Base-by-base conservation (phyloP, 1,140 invertebrate species). In the Drosophila pandora region DNA sequence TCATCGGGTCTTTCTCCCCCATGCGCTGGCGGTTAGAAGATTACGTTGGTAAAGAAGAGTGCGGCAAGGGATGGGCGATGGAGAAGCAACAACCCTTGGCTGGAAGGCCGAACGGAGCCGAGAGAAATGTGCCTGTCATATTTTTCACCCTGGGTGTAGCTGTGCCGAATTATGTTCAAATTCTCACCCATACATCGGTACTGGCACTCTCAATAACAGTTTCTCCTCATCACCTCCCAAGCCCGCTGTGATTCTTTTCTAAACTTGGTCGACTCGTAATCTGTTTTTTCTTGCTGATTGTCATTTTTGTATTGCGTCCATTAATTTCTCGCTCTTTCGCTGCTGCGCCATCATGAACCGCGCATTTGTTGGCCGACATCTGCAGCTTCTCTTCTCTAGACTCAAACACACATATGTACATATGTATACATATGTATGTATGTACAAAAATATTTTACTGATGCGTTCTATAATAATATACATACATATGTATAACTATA, bases 331-430 rank as follows among this genome's bases (percentile, higher is more conserved):
- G 68, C 56, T 62, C 49, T 70, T 62, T 73, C 57, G 47, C 68
- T 55, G 55, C 34, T 45, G 17, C 37, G 21, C 39, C 75, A 64
- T 45, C 64, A 45, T 59, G 25, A 54, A 43, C 21, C 57, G 45
- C 58, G 39, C 67, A 37, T 59, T 77, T 45, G 43, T 72, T 75
- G 57, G 55, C 49, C 76, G 65, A 50, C 45, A 65, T 81, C 67
- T 82, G 83, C 82, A 87, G 83, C 82, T 88, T 87, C 82, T 79
- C 82, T 88, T 87, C 83, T 79, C 78, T 81, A 64, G 62, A 6
- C 41, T 23, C n/a, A 21, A 10, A 41, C 13, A 13, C 3, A 28
- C 7, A 6, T 77, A 83, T 82, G 82, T 28, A 25, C 23, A 25
- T 25, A 28, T 28, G 25, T 28, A 28, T 25, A 28, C 7, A 6